Percentiles rank a stretch among this genome's conserved stretches.
phyloP scores from a whole-genome alignment of 2,113 vertebrate species.

The Halcyon malimbica region DNA sequence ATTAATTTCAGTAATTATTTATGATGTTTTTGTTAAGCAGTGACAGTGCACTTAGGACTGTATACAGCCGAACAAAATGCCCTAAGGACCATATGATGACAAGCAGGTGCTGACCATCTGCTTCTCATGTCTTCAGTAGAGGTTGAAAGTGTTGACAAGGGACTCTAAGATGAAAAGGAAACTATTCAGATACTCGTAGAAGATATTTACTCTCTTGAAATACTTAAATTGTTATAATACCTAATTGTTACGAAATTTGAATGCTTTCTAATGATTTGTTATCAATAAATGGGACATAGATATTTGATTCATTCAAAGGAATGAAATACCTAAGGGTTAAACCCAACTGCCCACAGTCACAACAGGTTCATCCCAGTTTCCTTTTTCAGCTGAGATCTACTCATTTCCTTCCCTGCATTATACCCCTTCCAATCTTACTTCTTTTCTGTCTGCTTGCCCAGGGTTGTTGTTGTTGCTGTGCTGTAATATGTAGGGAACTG shows the following conservation, averaged over 20 bases:
- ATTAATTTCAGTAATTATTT: constrained; percentile 53
- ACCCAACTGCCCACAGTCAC: not conserved
- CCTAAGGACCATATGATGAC: not conserved
- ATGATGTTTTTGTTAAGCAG: constrained; percentile 45
- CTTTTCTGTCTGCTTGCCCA: not conserved
- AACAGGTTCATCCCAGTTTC: not conserved
- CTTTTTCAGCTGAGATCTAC: not conserved
- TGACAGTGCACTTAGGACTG: constrained; percentile 39
- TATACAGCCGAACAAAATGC: not conserved
- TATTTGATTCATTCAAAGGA: not conserved
- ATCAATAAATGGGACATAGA: not conserved
- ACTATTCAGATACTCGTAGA: not conserved
- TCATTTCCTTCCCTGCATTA: not conserved
- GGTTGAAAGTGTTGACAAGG: not conserved
- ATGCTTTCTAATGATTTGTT: not conserved
- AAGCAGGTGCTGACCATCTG: constrained; percentile 62
- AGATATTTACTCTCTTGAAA: not conserved
- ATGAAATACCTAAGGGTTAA: not conserved
- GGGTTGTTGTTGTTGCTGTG: not conserved
- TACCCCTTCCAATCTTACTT: not conserved
- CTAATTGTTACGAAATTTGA: not conserved
- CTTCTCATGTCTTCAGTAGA: not conserved
- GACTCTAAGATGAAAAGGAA: not conserved
- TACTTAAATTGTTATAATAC: not conserved
- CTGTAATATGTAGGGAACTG: not conserved